Evolutionary conservation across 2,113 vertebrate genomes (phyloP).

Genomic region (Salvelinus alpinus): DNA sequence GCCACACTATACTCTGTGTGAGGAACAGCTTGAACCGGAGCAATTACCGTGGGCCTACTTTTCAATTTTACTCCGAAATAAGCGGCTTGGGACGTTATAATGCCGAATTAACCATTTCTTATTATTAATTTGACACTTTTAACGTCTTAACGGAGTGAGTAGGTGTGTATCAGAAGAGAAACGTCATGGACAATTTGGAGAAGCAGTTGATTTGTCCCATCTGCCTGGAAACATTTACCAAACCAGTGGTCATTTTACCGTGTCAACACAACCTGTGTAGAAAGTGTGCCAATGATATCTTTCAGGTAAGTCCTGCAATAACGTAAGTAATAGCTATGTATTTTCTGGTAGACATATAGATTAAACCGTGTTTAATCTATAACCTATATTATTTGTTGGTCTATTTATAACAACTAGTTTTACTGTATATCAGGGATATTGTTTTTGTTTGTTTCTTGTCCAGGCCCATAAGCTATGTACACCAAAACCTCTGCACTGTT

Average conservation of each 20-base stretch:
- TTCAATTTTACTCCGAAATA: not conserved
- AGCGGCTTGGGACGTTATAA: not conserved
- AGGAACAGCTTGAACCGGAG: constrained; percentile 50
- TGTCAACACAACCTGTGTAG: constrained; percentile 97
- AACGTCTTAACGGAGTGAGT: not conserved
- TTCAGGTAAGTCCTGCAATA: constrained; percentile 70
- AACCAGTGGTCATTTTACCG: constrained; percentile 94
- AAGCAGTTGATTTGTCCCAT: constrained; percentile 97
- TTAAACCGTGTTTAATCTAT: not conserved
- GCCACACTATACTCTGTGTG: constrained; percentile 64
- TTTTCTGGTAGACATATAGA: not conserved
- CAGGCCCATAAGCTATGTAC: too few relatives aligned
- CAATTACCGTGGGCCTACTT: constrained; percentile 52
- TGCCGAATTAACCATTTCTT: not conserved
- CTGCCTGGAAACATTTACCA: constrained; percentile 96
- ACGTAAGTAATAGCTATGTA: too few relatives aligned
- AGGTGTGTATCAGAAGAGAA: constrained; percentile 58
- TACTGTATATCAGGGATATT: not conserved
- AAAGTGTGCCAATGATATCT: constrained; percentile 95
- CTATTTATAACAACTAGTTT: too few relatives aligned
- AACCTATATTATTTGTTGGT: too few relatives aligned
- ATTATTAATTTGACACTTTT: not conserved
- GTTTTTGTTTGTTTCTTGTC: too few relatives aligned
- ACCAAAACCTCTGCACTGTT: too few relatives aligned
- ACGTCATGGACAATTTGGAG: constrained; percentile 91